Percentiles rank a stretch among this genome's conserved stretches.
Conservation (phyloP, 2,888 invertebrate genomes). For the Strigamia transsilvanica region DNA sequence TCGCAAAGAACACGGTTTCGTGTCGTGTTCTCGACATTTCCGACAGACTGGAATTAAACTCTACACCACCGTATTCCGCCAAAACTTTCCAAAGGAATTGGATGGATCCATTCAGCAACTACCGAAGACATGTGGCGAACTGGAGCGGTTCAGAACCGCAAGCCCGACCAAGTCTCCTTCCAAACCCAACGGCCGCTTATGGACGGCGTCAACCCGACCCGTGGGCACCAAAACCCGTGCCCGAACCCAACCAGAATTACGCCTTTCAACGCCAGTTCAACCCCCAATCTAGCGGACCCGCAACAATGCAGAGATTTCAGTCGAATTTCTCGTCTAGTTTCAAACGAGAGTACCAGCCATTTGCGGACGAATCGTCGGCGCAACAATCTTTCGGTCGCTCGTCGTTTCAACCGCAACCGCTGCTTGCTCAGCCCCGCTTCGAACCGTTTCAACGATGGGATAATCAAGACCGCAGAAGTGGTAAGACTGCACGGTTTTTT, state of each 20-base stretch:
- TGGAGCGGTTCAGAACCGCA: neutral
- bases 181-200: neutral
- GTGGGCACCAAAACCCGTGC: neutral
- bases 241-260: neutral
- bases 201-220: neutral
- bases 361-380: neutral
- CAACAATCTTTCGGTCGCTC: neutral
- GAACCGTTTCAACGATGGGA: neutral
- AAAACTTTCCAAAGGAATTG: neutral
- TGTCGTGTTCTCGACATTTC: neutral
- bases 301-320: neutral
- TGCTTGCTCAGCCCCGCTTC: neutral
- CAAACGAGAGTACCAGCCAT: neutral
- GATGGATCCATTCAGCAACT: slow-evolving; percentile 1
- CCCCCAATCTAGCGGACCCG: neutral
- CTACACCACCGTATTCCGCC: neutral
- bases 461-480: neutral
- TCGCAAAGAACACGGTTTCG: neutral
- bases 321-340: neutral
- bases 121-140: neutral
- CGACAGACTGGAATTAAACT: neutral
- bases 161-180: neutral
- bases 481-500: neutral
- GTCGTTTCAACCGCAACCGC: neutral
- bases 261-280: neutral